A percentile compares a stretch with the other conserved stretches of the same genome.
Evolutionary conservation across 2,797 vertebrate species (phyloP).

Genomic region (Morus bassanus): DNA sequence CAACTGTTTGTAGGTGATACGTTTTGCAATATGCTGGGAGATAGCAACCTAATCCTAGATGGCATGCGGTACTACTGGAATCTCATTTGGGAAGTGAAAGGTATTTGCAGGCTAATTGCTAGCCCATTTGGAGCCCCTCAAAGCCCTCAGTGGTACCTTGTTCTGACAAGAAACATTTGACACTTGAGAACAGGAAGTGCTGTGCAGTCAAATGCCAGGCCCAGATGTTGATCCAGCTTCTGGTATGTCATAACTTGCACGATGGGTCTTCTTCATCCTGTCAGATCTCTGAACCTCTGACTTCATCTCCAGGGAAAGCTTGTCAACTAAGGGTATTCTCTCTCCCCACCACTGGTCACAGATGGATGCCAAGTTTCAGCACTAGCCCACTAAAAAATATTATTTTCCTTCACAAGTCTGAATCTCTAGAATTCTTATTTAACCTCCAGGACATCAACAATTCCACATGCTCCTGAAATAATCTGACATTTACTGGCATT

Average conservation of each 20-base stretch:
- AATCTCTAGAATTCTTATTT: neutral
- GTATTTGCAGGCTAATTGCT: rapidly evolving
- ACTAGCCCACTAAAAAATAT: neutral
- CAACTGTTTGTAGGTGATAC: neutral
- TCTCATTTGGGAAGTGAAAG: neutral
- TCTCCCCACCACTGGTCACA: neutral
- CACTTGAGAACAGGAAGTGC: neutral
- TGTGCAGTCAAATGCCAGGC: neutral
- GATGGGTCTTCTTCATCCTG: neutral
- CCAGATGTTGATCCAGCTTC: neutral
- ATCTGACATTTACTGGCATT: neutral
- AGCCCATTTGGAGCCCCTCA: neutral
- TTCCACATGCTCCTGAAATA: neutral
- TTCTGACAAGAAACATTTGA: neutral
- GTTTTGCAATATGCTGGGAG: neutral
- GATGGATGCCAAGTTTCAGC: neutral
- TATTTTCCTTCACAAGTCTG: neutral
- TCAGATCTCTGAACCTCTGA: neutral
- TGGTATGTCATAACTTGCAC: rapidly evolving
- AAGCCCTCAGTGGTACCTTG: neutral
- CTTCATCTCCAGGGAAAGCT: neutral
- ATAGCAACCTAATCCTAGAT: neutral
- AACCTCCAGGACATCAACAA: neutral
- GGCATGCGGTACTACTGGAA: neutral
- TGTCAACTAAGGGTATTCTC: neutral